Base-by-base conservation (phyloP, 2,797 vertebrate genomes). In the Epinephelus malabaricus region DNA sequence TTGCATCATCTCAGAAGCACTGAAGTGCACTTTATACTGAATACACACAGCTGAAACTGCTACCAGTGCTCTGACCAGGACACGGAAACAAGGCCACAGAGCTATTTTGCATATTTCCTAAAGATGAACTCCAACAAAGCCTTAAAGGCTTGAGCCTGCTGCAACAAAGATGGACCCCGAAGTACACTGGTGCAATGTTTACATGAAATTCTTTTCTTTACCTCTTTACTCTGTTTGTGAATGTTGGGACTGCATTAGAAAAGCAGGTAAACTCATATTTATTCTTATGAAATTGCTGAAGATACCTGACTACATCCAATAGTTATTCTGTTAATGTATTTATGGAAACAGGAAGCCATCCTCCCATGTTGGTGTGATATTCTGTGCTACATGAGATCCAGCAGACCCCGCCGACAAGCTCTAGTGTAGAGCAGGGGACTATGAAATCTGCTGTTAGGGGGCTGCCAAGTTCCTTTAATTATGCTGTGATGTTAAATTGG, bases 381-480 rank as follows among this genome's bases (percentile, higher is more conserved):
- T 80, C 47, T 61, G 18, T 64, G 70, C 70, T 71, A 55, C 72
- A 73, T 82, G 46, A 64, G 43, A 75, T 79, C 27, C 50, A 73
- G 34, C 25, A 58, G 19, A 19, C 53, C 23, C 58, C 40, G 70
- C 69, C 63, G 71, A 82, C 51, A 70, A 67, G 69, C 62, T 76
- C 19, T 49, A 38, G 61, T 69, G 56, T 74, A 49, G 65, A 64
- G 68, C 81, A 85, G 55, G 71, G 51, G 55, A 72, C 73, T 72
- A 79, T 86, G 78, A 81, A 85, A 87, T 89, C 55, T 82, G 77
- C 72, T 88, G 81, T 82, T 87, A 79, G 81, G 84, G 60, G 81
- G 64, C 87, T 92, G 93, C 93, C 93, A 94, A 93, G 86, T 92
- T 84, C 74, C 89, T 92, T 94, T 95, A 93, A 95, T 95, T 95